These are phyloP conservation scores for Phenganax marumi DNA, from an alignment of 92 coral and sea anemone genomes.

Conservation along the genomic window DNA sequence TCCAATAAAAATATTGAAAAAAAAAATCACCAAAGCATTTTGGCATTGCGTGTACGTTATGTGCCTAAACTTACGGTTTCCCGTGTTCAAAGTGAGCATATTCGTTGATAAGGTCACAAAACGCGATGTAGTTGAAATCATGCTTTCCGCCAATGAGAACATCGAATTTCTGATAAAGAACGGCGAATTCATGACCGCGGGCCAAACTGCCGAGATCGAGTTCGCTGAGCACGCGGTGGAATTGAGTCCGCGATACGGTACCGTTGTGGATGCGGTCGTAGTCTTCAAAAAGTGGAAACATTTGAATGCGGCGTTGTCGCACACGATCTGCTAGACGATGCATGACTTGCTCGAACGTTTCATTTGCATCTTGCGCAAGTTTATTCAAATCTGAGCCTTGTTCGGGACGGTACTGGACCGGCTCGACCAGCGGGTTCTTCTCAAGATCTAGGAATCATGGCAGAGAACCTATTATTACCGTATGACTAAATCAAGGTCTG, in stretches of 20 bases:
- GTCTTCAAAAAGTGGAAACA: constrained; percentile 99
- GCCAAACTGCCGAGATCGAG: constrained; percentile 94
- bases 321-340: constrained; percentile 98
- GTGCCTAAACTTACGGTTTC: constrained; percentile 55
- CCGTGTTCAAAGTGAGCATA: constrained; percentile 88
- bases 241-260: constrained; percentile 93
- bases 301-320: constrained; percentile 90
- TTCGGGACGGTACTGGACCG: constrained; percentile 76
- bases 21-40: no score
- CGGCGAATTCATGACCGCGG: constrained; percentile 81
- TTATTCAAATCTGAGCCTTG: constrained; percentile 75
- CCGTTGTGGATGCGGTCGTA: constrained; percentile 99
- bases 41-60: no score
- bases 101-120: constrained; percentile 88
- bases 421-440: constrained; percentile 80
- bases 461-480: background rate
- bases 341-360: constrained; percentile 83
- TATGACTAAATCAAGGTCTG: background rate
- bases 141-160: constrained; percentile 93
- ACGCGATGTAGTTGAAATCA: constrained; percentile 91
- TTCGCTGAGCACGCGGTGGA: constrained; percentile 96
- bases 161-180: constrained; percentile 79
- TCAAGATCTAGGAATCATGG: constrained; percentile 69
- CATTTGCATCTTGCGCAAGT: constrained; percentile 76
- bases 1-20: no score